phyloP scores from a whole-genome alignment of 1,140 invertebrate species.

The Drosophila auraria region DNA sequence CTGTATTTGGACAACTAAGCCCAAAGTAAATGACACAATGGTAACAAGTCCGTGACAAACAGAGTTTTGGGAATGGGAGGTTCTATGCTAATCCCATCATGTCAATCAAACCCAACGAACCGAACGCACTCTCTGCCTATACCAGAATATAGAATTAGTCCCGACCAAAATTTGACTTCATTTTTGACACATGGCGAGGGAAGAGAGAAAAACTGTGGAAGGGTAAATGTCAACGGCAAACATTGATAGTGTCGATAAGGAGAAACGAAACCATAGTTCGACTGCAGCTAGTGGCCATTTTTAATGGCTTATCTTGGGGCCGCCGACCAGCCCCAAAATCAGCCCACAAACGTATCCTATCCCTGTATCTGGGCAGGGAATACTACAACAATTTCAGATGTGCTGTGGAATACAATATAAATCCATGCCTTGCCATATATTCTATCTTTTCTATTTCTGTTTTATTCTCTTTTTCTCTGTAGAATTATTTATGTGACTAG shows the following conservation, averaged over 20 bases:
- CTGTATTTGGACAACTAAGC: slow-evolving; percentile 72
- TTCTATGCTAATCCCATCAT: slow-evolving; percentile 74
- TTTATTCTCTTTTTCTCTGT: slow-evolving; percentile 17
- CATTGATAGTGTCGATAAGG: slow-evolving; percentile 74
- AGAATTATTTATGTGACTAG: slow-evolving; percentile 39
- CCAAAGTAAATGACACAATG: slow-evolving; percentile 71
- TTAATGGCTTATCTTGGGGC: slow-evolving; percentile 74
- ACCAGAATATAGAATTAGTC: slow-evolving; percentile 46
- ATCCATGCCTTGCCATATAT: slow-evolving; percentile 60
- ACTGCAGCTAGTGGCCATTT: slow-evolving; percentile 74
- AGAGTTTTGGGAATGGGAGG: slow-evolving; percentile 15
- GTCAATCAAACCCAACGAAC: slow-evolving; percentile 59
- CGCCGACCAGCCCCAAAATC: slow-evolving; percentile 38
- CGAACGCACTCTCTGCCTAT: slow-evolving; percentile 32
- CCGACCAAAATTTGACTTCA: slow-evolving; percentile 62
- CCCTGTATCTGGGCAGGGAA: slow-evolving; percentile 15
- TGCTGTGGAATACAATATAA: slow-evolving; percentile 41
- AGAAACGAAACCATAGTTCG: slow-evolving; percentile 52
- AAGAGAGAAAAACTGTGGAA: slow-evolving; percentile 19
- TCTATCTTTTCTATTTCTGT: slow-evolving; percentile 20
- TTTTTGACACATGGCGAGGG: slow-evolving; percentile 68
- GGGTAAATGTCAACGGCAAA: slow-evolving; percentile 71
- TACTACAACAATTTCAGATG: slow-evolving; percentile 31
- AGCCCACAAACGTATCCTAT: slow-evolving; percentile 35
- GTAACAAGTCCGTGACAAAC: slow-evolving; percentile 56